phyloP scores from a whole-genome alignment of 1,140 invertebrate genomes.

The Cydia amplana region DNA sequence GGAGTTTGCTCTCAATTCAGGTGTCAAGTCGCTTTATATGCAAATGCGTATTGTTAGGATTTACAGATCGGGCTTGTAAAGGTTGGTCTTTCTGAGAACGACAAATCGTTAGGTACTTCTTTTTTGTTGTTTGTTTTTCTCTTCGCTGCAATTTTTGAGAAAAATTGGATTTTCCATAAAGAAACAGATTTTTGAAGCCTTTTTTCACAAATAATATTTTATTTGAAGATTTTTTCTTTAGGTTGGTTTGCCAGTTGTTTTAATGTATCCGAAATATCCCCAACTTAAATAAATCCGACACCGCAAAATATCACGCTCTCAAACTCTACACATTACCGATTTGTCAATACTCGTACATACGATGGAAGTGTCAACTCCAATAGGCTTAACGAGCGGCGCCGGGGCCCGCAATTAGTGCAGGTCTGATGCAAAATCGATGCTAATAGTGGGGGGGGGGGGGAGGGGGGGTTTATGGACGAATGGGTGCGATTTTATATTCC shows the following conservation, averaged over 20 bases:
- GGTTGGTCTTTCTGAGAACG: neutral
- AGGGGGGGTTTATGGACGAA: no score
- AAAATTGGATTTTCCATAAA: no score
- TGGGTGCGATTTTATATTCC: neutral
- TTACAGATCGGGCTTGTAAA: neutral
- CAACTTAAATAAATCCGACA: no score
- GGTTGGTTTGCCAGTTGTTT: no score
- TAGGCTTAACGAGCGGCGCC: neutral
- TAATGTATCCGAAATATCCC: no score
- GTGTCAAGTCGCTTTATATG: neutral
- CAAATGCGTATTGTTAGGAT: constrained; percentile 3
- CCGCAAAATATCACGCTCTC: no score
- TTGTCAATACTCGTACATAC: neutral
- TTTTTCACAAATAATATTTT: no score
- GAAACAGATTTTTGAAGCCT: no score
- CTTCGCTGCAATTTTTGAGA: no score
- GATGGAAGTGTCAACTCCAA: neutral
- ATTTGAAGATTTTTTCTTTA: no score
- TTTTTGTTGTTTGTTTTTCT: no score
- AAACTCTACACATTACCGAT: neutral
- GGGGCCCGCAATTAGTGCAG: constrained; percentile 1
- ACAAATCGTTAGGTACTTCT: no score
- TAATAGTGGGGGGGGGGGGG: neutral
- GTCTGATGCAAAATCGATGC: constrained; percentile 13
- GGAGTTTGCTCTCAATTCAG: neutral